Evolutionary conservation across 2,797 vertebrate genomes (phyloP), one percentile per base, ranked within the genome.

Genomic region (Strix occidentalis): DNA sequence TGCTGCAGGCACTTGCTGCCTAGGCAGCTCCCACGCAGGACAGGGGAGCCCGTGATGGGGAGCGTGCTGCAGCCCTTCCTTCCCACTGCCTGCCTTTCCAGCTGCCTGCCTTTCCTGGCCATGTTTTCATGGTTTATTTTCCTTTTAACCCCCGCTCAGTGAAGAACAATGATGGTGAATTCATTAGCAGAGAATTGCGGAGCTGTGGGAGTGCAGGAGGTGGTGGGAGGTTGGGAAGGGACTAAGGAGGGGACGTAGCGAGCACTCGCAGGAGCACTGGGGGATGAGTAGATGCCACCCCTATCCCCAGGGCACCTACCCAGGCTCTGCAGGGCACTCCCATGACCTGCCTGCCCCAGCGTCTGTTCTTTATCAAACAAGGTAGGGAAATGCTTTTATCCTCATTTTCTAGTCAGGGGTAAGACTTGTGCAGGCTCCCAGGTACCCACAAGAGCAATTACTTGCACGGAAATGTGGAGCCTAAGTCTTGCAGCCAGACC

Each of bases 211-310:
- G 45, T 15, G 2, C 9, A 2, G 16, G 26, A 15, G 5, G 18
- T 43, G 45, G 24, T 1, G 1, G 31, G 45, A 70, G 45, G 31
- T 50, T 54, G 85, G 50, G 56, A 86, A 66, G 25, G 60, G 61
- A 76, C 29, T 53, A 21, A 78, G 25, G 74, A 39, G 8, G 19
- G 50, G 28, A 26, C 0, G 0, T 17, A 68, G 1, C 35, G 35
- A 35, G 35, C 35, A 35, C 35, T 35, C 35, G 35, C 19, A 48
- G 46, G 41, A 63, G 37, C 0, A 1, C 2, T 37, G 28, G 24
- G 51, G 43, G 41, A 50, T 2, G 21, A 45, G n/a, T 15, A 35
- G 45, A 20, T 74, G 50, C 58, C 6, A 9, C 15, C 60, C 5
- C 21, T 94, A 48, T 64, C 54, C 31, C 25, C 19, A 33, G 54